Conservation (phyloP, 2,888 invertebrate genomes). For the Antitype chi region DNA sequence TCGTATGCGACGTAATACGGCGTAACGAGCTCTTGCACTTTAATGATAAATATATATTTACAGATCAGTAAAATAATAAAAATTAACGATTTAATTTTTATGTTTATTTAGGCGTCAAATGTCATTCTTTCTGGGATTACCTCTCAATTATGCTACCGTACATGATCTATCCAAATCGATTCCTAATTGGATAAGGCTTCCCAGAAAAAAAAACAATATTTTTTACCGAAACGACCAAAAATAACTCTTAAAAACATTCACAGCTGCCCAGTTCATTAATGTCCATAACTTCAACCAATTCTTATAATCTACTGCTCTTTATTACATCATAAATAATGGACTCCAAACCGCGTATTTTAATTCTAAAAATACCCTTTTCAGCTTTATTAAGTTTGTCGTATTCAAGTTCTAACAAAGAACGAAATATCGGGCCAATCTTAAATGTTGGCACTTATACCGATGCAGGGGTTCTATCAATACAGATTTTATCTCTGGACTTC, state of each 20-base stretch:
- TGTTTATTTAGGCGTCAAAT: not conserved
- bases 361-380: slow-evolving; percentile 44
- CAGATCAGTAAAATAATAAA: not conserved
- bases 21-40: not conserved
- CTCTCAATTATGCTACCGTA: not conserved
- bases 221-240: not conserved
- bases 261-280: slow-evolving; percentile 16
- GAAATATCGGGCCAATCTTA: slow-evolving; percentile 62
- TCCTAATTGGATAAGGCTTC: not conserved
- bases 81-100: not conserved
- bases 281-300: slow-evolving; percentile 10
- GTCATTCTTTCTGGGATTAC: no score
- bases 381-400: slow-evolving; percentile 53
- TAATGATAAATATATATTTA: not conserved
- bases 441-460: slow-evolving; percentile 60
- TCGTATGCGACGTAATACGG: not conserved
- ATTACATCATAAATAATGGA: slow-evolving; percentile 27
- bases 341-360: slow-evolving; percentile 21
- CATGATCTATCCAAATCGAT: not conserved
- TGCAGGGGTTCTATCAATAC: slow-evolving; percentile 62
- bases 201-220: not conserved
- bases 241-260: slow-evolving; percentile 12
- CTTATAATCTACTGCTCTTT: slow-evolving; percentile 24
- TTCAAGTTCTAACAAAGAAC: slow-evolving; percentile 54
- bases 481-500: slow-evolving; percentile 66